Conservation (phyloP, 2,797 vertebrate species). For the Percopsis omiscomaycus region DNA sequence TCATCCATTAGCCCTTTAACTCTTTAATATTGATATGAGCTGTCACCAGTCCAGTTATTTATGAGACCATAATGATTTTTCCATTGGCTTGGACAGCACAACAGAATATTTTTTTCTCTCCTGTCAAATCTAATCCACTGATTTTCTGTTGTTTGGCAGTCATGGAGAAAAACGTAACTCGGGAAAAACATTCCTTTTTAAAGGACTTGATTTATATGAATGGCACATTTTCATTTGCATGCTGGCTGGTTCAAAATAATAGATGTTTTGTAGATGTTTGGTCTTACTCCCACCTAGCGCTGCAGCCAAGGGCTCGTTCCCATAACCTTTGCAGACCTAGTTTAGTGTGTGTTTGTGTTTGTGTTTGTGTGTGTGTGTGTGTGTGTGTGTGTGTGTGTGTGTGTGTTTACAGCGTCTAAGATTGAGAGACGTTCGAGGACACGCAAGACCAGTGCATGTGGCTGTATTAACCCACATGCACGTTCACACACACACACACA, state of each 20-base stretch:
- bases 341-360: conserved; percentile 46
- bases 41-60: conserved; percentile 60
- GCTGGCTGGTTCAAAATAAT: background rate
- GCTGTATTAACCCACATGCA: conserved; percentile 2
- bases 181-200: background rate
- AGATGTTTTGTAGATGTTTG: conserved; percentile 27
- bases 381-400: conserved; percentile 26
- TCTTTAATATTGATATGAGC: conserved; percentile 45
- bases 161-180: conserved; percentile 8
- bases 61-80: conserved; percentile 54
- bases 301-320: conserved; percentile 56
- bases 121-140: conserved; percentile 22
- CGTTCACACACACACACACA: conserved; percentile 12
- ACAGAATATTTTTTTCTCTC: conserved; percentile 27
- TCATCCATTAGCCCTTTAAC: conserved; percentile 17
- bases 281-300: conserved; percentile 18
- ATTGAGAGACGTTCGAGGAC: conserved; percentile 37
- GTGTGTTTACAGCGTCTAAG: conserved; percentile 39
- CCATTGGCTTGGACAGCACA: conserved; percentile 33
- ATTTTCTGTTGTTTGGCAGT: conserved; percentile 16
- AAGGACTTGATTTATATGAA: conserved; percentile 9
- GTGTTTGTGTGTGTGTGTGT: conserved; percentile 47
- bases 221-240: conserved; percentile 9
- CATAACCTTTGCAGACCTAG: conserved; percentile 61
- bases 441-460: conserved; percentile 14